These are phyloP conservation scores for Drosophila takahashii DNA, from an alignment of 1,140 invertebrate genomes.

Conservation along the genomic window DNA sequence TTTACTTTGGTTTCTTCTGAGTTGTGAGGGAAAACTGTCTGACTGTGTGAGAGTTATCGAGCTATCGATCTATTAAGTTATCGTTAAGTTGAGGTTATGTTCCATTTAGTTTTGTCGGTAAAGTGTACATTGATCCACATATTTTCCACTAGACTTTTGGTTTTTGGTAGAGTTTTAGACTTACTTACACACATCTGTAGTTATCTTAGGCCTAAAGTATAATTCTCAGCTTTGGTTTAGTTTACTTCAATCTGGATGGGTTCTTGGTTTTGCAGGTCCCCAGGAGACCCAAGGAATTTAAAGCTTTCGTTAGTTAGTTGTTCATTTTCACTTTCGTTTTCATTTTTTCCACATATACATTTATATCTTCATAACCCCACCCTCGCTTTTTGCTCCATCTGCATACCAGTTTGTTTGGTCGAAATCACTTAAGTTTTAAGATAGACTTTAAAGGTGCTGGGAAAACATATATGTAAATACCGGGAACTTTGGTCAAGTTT, in stretches of 20 bases:
- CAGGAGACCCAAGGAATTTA: slow-evolving; percentile 52
- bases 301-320: slow-evolving; percentile 74
- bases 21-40: slow-evolving; percentile 18
- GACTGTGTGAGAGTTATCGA: slow-evolving; percentile 1
- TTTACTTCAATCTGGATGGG: slow-evolving; percentile 62
- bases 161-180: slow-evolving; percentile 33
- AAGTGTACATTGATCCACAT: slow-evolving; percentile 64
- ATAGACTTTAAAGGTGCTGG: slow-evolving; percentile 5
- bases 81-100: slow-evolving; percentile 5
- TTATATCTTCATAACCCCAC: too few relatives aligned
- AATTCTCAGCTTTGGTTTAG: slow-evolving; percentile 47
- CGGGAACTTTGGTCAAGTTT: slow-evolving; percentile 25
- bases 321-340: slow-evolving; percentile 21
- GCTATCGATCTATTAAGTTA: not conserved
- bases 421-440: slow-evolving; percentile 37
- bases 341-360: not conserved
- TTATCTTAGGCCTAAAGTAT: slow-evolving; percentile 60
- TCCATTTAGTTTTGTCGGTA: slow-evolving; percentile 10
- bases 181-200: slow-evolving; percentile 21
- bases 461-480: not conserved
- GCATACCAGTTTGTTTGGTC: slow-evolving; percentile 27
- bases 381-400: slow-evolving; percentile 2
- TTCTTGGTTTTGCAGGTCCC: slow-evolving; percentile 28
- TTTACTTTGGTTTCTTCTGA: not conserved
- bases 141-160: slow-evolving; percentile 54